Percentiles rank a stretch among this genome's conserved stretches.
Evolutionary conservation across 2,113 vertebrate species (phyloP).

Genomic region (Nicator chloris): DNA sequence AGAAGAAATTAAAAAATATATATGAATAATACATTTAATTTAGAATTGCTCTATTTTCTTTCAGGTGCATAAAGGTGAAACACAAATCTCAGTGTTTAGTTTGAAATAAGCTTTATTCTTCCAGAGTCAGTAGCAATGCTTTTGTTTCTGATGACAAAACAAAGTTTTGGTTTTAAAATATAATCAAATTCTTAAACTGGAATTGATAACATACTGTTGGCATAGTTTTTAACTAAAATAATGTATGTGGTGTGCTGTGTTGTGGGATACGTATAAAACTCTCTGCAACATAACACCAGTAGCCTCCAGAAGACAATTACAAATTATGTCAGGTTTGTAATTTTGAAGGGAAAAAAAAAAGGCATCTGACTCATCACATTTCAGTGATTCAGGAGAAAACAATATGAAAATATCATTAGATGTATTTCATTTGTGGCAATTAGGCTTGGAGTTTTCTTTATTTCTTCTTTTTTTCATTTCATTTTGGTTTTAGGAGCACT

Average conservation of each 20-base stretch:
- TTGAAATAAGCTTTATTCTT: conserved; percentile 12
- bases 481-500: neutral
- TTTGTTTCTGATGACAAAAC: conserved; percentile 18
- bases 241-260: neutral
- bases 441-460: neutral
- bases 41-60: conserved; percentile 23
- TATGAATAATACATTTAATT: conserved; percentile 52
- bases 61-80: neutral
- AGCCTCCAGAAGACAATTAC: neutral
- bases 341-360: neutral
- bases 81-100: neutral
- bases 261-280: neutral
- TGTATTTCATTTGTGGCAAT: neutral
- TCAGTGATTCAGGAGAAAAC: neutral
- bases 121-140: neutral
- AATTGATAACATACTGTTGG: neutral
- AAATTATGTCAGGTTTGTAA: neutral
- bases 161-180: neutral
- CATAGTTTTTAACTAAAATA: neutral
- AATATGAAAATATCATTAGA: neutral
- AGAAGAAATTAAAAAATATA: neutral
- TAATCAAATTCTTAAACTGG: neutral
- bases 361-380: neutral
- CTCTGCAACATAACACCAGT: neutral
- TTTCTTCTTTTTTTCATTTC: neutral